Percentiles rank a stretch among this genome's conserved stretches.
phyloP scores from a whole-genome alignment of 2,797 vertebrate species.

The Gymnopithys bicolor region DNA sequence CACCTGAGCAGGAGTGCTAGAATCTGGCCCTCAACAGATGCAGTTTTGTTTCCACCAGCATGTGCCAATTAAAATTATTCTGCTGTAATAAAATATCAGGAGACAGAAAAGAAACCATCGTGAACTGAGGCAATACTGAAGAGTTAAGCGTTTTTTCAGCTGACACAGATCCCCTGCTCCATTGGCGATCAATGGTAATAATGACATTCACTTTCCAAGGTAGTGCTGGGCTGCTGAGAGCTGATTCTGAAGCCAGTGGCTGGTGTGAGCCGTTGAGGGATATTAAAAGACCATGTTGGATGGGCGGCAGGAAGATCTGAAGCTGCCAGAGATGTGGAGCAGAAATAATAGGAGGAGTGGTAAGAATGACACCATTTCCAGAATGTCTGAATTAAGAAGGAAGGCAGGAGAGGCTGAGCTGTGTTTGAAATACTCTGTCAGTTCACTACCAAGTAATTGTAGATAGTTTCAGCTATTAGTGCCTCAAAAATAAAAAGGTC shows the following conservation, averaged over 20 bases:
- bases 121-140: conserved; percentile 40
- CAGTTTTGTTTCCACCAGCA: conserved; percentile 65
- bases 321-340: conserved; percentile 30
- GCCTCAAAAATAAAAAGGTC: background rate
- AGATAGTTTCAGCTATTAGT: background rate
- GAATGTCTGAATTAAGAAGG: conserved; percentile 54
- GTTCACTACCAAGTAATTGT: conserved; percentile 4
- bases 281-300: conserved; percentile 56
- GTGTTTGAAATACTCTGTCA: conserved; percentile 39
- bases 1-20: conserved; percentile 59
- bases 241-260: conserved; percentile 29
- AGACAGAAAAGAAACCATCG: conserved; percentile 12
- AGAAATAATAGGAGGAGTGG: conserved; percentile 45
- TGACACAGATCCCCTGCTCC: conserved; percentile 42
- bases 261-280: conserved; percentile 48
- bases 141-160: conserved; percentile 17
- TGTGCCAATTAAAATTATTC: conserved; percentile 71
- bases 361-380: conserved; percentile 56
- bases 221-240: conserved; percentile 33
- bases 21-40: conserved; percentile 62
- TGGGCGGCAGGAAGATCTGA: conserved; percentile 59
- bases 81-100: conserved; percentile 60
- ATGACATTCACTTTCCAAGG: conserved; percentile 50
- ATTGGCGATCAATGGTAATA: conserved; percentile 36
- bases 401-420: conserved; percentile 12